Base-by-base conservation (phyloP, 2,113 vertebrate species). In the Pyxicephalus adspersus region DNA sequence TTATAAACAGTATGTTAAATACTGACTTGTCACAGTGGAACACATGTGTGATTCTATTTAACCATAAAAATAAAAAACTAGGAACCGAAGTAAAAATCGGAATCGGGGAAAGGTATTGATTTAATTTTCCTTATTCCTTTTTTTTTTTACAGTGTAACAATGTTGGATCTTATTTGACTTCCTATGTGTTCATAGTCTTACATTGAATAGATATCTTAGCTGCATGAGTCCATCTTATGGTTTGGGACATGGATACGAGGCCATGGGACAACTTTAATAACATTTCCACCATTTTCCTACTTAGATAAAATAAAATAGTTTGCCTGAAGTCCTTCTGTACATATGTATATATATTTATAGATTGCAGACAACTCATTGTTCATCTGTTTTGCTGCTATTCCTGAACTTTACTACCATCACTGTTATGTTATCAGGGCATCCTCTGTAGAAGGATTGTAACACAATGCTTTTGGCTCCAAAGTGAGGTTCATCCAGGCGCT, bases 321-420 rank as follows among this genome's bases (percentile, higher is more conserved):
- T 72, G 77, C 51, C 18, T 51, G 0, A 61, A 89, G 92, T 91
- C 86, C 80, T 61, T 77, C 83, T 22, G 84, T 82, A 67, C 3
- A 75, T 73, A 83, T 85, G 86, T 83, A 15, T 67, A 84, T 64
- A 51, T 45, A 45, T 45, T 13, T 45, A 45, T 45, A 45, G 38
- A 45, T 45, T 45, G 38, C 38, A 45, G 38, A 45, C 38, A 45
- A 34, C 79, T 92, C 91, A 96, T 91, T 96, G 91, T 85, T 95
- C 95, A 29, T 91, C 89, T 0, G 89, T 84, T 90, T 95, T 98
- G 91, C 90, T 92, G 83, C 93, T 94, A 74, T 95, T 95, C 90
- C 96, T 96, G 86, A 99, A 98, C 91, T 98, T 99, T 58, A 99
- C 96, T 88, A 99, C 97, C 98, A 99, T 99, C 81, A 99, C 98